Conservation (phyloP, 2,888 invertebrate genomes). For the Galeruca laticollis region DNA sequence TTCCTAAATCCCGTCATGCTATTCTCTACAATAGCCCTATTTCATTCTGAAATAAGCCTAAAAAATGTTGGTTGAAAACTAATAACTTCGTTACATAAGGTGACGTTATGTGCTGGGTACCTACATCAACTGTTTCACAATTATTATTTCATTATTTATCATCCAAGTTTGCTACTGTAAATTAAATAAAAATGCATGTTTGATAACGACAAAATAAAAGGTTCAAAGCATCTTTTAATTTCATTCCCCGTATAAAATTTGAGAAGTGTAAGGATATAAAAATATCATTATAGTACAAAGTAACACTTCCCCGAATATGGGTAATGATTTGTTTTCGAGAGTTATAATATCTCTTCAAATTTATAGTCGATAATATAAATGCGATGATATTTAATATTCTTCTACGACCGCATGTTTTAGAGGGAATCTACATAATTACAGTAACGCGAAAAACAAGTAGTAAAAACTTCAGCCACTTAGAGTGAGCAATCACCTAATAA, state of each 20-base stretch:
- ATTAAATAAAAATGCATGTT: too few species aligned
- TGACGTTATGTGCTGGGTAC: too few species aligned
- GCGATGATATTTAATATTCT: conserved; percentile 44
- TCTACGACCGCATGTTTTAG: conserved; percentile 56
- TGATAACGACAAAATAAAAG: too few species aligned
- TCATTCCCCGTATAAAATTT: not conserved
- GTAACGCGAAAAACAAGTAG: conserved; percentile 63
- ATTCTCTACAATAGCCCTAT: too few species aligned
- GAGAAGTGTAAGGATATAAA: not conserved
- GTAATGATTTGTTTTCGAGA: conserved; percentile 13
- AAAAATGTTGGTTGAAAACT: too few species aligned
- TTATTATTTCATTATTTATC: too few species aligned
- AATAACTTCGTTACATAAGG: too few species aligned
- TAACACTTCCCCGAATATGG: conserved; percentile 3
- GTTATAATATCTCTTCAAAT: conserved; percentile 19
- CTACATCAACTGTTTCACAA: too few species aligned
- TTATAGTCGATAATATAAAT: conserved; percentile 42
- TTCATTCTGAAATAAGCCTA: too few species aligned
- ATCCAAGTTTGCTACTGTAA: too few species aligned
- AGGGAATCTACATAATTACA: conserved; percentile 65
- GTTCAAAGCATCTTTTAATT: too few species aligned
- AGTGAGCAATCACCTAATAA: conserved; percentile 65
- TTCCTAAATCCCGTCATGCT: too few species aligned
- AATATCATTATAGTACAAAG: conserved; percentile 64
- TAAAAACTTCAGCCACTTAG: conserved; percentile 66